phyloP scores from a whole-genome alignment of 2,888 invertebrate species.

The Drosophila trichaetosa region DNA sequence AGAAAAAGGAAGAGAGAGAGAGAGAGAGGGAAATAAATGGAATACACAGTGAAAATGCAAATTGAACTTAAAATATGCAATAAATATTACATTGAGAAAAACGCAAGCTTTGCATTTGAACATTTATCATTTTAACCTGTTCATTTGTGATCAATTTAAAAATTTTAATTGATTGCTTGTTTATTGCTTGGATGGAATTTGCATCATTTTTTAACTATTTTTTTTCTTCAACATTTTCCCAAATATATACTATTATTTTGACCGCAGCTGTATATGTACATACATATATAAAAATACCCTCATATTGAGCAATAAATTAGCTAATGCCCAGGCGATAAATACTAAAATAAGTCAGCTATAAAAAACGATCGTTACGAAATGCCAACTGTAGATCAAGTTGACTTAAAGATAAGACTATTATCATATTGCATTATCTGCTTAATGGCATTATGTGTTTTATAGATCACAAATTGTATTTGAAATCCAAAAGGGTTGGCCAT shows the following conservation, averaged over 20 bases:
- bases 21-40: not conserved
- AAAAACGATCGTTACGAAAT: not conserved
- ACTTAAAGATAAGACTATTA: not conserved
- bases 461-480: not conserved
- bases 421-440: not conserved
- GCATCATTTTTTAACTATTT: too few relatives aligned
- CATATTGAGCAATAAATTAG: conserved; percentile 1
- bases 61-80: not conserved
- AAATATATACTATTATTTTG: too few relatives aligned
- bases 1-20: not conserved
- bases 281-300: not conserved
- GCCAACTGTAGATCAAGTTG: not conserved
- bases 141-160: not conserved
- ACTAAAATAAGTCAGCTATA: not conserved
- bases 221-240: too few relatives aligned
- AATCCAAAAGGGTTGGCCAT: not conserved
- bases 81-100: not conserved
- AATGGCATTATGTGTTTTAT: not conserved
- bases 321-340: not conserved
- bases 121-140: not conserved
- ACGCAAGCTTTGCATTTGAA: not conserved
- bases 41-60: not conserved
- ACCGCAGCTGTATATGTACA: not conserved
- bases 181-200: too few relatives aligned
- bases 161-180: too few relatives aligned